Percentiles rank a stretch among this genome's conserved stretches.
Evolutionary conservation across 2,888 invertebrate genomes (phyloP).

Genomic region (Luperina nickerlii): DNA sequence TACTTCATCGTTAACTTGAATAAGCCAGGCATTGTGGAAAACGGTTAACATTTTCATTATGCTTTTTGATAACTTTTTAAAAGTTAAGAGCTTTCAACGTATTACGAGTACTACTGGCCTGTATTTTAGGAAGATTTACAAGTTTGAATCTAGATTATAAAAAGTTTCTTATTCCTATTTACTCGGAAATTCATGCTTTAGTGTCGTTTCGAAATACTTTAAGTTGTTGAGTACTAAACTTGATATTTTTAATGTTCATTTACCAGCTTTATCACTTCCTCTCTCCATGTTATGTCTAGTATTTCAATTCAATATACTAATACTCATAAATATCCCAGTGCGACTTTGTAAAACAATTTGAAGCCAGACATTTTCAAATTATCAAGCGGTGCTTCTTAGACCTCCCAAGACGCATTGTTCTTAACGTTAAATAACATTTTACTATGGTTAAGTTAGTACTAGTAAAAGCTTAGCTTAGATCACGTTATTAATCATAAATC

Average conservation of each 20-base stretch:
- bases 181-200: not conserved
- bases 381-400: slow-evolving; percentile 54
- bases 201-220: not conserved
- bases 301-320: slow-evolving; percentile 40
- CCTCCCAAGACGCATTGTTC: slow-evolving; percentile 60
- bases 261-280: slow-evolving; percentile 35
- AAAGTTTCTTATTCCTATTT: not conserved
- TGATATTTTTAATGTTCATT: not conserved
- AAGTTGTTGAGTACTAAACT: not conserved
- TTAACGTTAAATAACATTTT: slow-evolving; percentile 36
- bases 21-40: slow-evolving; percentile 12
- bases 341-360: slow-evolving; percentile 52
- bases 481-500: slow-evolving; percentile 38
- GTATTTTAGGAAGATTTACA: not conserved
- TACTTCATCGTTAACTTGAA: slow-evolving; percentile 25
- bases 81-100: not conserved
- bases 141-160: not conserved
- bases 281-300: slow-evolving; percentile 30
- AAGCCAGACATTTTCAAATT: slow-evolving; percentile 50
- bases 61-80: not conserved
- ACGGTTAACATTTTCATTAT: slow-evolving; percentile 24
- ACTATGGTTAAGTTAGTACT: slow-evolving; percentile 34
- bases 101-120: not conserved
- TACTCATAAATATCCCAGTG: slow-evolving; percentile 42
- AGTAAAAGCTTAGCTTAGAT: slow-evolving; percentile 52